Conservation (phyloP, 2,797 vertebrate genomes). For the Philypnodon macrostomus region DNA sequence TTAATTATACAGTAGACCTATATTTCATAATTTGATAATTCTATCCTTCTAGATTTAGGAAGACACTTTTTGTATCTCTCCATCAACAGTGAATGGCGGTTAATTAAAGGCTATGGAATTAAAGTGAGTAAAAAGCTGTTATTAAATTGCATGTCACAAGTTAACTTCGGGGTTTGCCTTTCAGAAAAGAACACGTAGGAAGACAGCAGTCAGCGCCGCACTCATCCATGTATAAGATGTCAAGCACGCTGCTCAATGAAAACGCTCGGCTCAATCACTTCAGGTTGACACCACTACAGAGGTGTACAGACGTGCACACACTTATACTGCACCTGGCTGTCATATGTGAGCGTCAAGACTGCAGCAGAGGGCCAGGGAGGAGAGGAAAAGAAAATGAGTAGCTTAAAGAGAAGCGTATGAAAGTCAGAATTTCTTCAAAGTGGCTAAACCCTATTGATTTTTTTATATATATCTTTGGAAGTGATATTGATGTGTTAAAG, state of each 20-base stretch:
- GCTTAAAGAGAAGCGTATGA: not conserved
- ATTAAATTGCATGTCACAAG: slow-evolving; percentile 18
- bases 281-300: slow-evolving; percentile 33
- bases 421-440: not conserved
- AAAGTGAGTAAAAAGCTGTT: slow-evolving; percentile 16
- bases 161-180: slow-evolving; percentile 34
- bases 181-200: slow-evolving; percentile 12
- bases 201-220: slow-evolving; percentile 22
- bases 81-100: too few species aligned
- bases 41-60: too few species aligned
- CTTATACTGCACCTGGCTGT: slow-evolving; percentile 22
- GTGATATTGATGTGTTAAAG: not conserved
- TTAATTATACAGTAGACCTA: too few species aligned
- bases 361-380: not conserved
- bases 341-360: slow-evolving; percentile 26
- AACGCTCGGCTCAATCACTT: slow-evolving; percentile 31
- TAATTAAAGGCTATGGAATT: slow-evolving; percentile 12
- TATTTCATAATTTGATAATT: too few species aligned
- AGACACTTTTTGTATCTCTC: too few species aligned
- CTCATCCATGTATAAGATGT: slow-evolving; percentile 29
- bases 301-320: slow-evolving; percentile 11
- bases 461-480: slow-evolving; percentile 1
- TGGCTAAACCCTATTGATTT: not conserved
- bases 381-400: not conserved
- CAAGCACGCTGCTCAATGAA: slow-evolving; percentile 27